Base-by-base conservation (phyloP, 2,797 vertebrate species). In the Acipenser transmontanus region DNA sequence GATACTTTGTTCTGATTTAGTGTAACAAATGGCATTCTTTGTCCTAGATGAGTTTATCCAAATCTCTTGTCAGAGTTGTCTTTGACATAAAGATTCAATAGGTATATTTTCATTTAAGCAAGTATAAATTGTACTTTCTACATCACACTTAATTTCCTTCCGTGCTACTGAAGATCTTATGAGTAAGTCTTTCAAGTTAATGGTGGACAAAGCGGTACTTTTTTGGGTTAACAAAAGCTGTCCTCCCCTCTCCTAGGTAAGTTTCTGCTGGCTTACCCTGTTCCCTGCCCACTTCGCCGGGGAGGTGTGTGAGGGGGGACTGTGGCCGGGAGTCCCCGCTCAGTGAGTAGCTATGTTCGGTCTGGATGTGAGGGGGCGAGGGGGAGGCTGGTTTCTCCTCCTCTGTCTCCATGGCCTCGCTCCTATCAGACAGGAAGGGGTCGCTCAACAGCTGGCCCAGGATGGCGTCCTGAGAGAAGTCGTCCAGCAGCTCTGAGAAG, bases 291-390 rank as follows among this genome's bases (percentile, higher is more conserved):
- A 90, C 92, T 8, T 93, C 90, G 0, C 89, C 79, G 0, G 93
- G 87, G 61, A 93, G 86, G 69, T 97, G 95, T 2, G 92, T 92
- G 77, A 98, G 84, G 0, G 96, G 97, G 0, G 96, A 98, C 85
- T 97, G 97, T 0, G 93, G 93, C 0, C 95, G 81, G 1, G 95
- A 97, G 83, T 98, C 97, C 1, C 96, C 97, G 0, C 95, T 93
- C 62, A 99, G 90, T 1, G 97, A 99, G 80, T 99, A 99, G 85
- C 96, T 98, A 87, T 99, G 97, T 52, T 99, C 97, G 0, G 92
- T 92, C 62, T 96, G 93, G 84, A 99, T 98, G 86, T 95, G 96
- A 1, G 97, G 97, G 0, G 94, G 94, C 0, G 91, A 90, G 0
- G 95, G 95, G 20, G 95, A 98, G 0, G 88, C 87, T 0, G 92